Evolutionary conservation across 2,797 vertebrate species (phyloP).

Genomic region (Aselliscus stoliczkanus): DNA sequence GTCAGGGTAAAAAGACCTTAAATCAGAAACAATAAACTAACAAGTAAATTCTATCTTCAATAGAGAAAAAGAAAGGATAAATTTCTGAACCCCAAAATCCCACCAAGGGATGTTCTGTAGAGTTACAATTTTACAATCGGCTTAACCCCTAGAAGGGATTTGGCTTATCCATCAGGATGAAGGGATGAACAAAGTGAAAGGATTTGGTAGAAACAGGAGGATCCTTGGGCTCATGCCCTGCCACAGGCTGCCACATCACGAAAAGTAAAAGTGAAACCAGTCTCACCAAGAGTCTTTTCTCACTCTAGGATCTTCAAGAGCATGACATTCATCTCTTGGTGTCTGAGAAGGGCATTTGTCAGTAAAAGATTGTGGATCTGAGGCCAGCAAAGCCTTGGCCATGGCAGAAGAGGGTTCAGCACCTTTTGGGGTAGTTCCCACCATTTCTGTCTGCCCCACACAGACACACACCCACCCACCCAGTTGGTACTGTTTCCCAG

Average conservation of each 20-base stretch:
- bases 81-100: not conserved
- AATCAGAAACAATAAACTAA: not conserved
- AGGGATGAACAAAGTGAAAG: not conserved
- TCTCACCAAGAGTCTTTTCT: not conserved
- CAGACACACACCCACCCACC: too few species aligned
- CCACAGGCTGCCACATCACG: accelerated
- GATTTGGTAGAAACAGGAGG: not conserved
- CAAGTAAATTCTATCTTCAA: not conserved
- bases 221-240: not conserved
- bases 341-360: not conserved
- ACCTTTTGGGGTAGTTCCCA: not conserved
- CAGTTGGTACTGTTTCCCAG: not conserved
- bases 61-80: not conserved
- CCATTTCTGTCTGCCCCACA: not conserved
- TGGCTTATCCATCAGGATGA: not conserved
- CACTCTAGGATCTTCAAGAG: not conserved
- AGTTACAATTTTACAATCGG: not conserved
- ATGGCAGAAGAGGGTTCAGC: not conserved
- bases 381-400: not conserved
- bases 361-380: not conserved
- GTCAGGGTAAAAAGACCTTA: not conserved
- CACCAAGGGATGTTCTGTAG: not conserved
- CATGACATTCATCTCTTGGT: not conserved
- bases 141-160: not conserved
- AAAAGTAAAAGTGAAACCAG: slow-evolving; percentile 74